phyloP scores from a whole-genome alignment of 2,113 vertebrate species.

The Lichenostomus cassidix region DNA sequence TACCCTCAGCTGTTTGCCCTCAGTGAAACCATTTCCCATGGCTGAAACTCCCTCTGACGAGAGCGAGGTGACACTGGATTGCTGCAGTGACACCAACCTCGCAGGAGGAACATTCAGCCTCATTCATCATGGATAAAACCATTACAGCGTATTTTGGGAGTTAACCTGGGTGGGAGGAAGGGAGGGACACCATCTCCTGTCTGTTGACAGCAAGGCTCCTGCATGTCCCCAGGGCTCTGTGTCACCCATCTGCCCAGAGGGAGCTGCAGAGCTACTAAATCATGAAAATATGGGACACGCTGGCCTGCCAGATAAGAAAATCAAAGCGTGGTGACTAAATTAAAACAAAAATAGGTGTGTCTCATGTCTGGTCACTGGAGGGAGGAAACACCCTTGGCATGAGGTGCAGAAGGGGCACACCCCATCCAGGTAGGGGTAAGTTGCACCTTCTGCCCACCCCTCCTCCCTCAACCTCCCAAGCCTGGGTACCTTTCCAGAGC shows the following conservation, averaged over 20 bases:
- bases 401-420: not conserved
- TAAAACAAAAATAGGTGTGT: slow-evolving; percentile 1
- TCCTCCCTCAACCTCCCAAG: not conserved
- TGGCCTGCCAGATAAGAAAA: slow-evolving; percentile 33
- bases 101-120: not conserved
- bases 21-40: not conserved
- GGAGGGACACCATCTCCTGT: not conserved
- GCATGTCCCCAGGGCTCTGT: not conserved
- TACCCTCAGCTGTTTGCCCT: fast-evolving
- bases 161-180: fast-evolving
- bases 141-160: fast-evolving
- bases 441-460: not conserved
- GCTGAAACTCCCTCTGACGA: not conserved
- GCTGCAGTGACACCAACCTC: not conserved
- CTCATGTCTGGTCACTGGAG: not conserved
- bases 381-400: not conserved
- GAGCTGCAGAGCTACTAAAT: not conserved
- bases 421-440: not conserved
- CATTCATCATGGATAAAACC: not conserved
- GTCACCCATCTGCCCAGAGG: not conserved
- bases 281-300: not conserved
- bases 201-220: not conserved
- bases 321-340: not conserved
- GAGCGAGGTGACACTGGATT: not conserved
- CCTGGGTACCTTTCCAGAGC: not conserved